phyloP scores from a whole-genome alignment of 1,140 invertebrate genomes.

The Epicauta chinensis region DNA sequence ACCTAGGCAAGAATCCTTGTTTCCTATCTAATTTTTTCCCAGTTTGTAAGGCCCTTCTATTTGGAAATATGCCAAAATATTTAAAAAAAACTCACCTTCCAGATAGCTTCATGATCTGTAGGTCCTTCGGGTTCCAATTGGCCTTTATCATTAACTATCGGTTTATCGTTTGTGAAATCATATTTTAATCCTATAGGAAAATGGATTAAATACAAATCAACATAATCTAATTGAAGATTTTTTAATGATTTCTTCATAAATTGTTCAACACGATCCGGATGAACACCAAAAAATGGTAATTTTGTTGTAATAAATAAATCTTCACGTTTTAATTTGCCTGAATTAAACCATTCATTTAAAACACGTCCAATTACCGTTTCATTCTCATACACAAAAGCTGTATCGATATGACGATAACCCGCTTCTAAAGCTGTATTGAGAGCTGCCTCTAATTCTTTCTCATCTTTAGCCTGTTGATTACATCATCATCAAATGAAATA shows the following conservation, averaged over 20 bases:
- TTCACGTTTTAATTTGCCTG: conserved; percentile 61
- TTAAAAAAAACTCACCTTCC: conserved; percentile 53
- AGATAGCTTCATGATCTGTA: conserved; percentile 61
- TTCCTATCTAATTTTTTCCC: too few relatives aligned
- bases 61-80: too few relatives aligned
- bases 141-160: conserved; percentile 36
- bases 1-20: too few relatives aligned
- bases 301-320: conserved; percentile 80
- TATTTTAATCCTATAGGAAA: conserved; percentile 16
- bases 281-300: conserved; percentile 47
- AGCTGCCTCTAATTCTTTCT: conserved; percentile 58
- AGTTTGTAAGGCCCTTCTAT: too few relatives aligned
- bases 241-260: conserved; percentile 24
- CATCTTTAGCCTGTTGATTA: conserved; percentile 39
- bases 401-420: conserved; percentile 67
- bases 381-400: conserved; percentile 68
- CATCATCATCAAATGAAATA: too few relatives aligned
- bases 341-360: conserved; percentile 64
- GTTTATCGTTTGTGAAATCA: background rate
- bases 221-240: conserved; percentile 21
- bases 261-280: conserved; percentile 44
- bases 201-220: conserved; percentile 28
- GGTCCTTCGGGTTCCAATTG: conserved; percentile 54
- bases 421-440: conserved; percentile 56
- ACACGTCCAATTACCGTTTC: conserved; percentile 70